Evolutionary conservation across 2,888 invertebrate genomes (phyloP).

Genomic region (Paralinhomoeus sp.): DNA sequence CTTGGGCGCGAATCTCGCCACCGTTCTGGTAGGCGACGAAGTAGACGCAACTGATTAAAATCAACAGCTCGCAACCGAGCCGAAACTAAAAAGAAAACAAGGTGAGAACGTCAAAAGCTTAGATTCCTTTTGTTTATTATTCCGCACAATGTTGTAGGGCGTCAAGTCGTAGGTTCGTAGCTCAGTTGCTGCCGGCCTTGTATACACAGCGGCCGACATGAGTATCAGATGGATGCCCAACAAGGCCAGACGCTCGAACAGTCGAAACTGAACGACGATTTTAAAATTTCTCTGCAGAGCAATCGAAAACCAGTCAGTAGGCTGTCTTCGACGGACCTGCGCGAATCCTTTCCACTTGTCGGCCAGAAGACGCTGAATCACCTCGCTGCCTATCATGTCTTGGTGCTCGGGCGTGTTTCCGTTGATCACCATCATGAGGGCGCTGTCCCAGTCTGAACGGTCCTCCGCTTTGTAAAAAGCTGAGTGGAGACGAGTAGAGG

Average conservation of each 20-base stretch:
- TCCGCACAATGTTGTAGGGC: not conserved
- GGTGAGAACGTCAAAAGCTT: too few relatives aligned
- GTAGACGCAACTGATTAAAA: constrained; percentile 58
- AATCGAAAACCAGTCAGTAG: not conserved
- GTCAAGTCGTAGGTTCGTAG: constrained; percentile 26
- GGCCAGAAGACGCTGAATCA: constrained; percentile 79
- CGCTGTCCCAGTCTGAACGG: constrained; percentile 79
- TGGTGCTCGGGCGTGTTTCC: constrained; percentile 92
- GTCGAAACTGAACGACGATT: constrained; percentile 47
- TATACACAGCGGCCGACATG: constrained; percentile 68
- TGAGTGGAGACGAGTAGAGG: not conserved
- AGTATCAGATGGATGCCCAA: constrained; percentile 62
- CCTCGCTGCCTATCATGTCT: constrained; percentile 94
- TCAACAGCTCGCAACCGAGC: constrained; percentile 57
- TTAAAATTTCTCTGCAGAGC: not conserved
- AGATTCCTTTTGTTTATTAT: not conserved
- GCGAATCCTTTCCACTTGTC: constrained; percentile 99
- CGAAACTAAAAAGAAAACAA: constrained; percentile 30
- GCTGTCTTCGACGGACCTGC: constrained; percentile 37
- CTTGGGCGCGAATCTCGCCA: constrained; percentile 80
- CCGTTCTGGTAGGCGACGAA: constrained; percentile 76
- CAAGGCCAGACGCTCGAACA: constrained; percentile 66
- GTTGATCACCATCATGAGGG: constrained; percentile 82
- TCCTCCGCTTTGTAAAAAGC: not conserved
- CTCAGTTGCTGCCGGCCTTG: constrained; percentile 48